phyloP scores from a whole-genome alignment of 2,797 vertebrate species.

The Austrolebias charrua region DNA sequence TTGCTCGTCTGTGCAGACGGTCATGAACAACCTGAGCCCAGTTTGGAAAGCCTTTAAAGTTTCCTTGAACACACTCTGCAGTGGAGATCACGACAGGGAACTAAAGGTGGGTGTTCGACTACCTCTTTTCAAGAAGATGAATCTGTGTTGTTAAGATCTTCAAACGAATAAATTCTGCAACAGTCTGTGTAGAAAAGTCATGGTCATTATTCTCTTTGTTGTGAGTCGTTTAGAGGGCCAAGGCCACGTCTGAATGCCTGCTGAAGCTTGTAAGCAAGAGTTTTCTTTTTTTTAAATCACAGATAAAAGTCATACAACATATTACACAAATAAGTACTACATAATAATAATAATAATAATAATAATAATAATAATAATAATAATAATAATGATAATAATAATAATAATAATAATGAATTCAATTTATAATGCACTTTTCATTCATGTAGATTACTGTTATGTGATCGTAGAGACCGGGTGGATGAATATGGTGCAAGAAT shows the following conservation, averaged over 20 bases:
- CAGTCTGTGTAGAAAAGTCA: too few species aligned
- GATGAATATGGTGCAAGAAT: too few species aligned
- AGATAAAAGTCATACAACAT: conserved; percentile 22
- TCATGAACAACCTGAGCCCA: conserved; percentile 99
- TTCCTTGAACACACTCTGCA: conserved; percentile 96
- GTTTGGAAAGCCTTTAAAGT: conserved; percentile 99
- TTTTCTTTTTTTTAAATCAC: conserved; percentile 7
- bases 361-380: too few species aligned
- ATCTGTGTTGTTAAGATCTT: too few species aligned
- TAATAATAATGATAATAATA: too few species aligned
- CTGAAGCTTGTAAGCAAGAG: conserved; percentile 8
- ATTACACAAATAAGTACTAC: conserved; percentile 5
- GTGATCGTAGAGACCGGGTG: too few species aligned
- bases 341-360: too few species aligned
- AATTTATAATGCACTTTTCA: too few species aligned
- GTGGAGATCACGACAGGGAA: conserved; percentile 92
- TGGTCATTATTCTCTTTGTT: too few species aligned
- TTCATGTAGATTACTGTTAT: too few species aligned
- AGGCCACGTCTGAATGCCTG: conserved; percentile 3
- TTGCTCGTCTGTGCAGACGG: conserved; percentile 78
- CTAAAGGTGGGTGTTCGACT: conserved; percentile 87
- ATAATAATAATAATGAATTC: too few species aligned
- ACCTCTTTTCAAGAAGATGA: background rate
- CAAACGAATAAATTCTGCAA: background rate
- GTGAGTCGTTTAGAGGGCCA: conserved; percentile 1